A percentile compares a stretch with the other conserved stretches of the same genome.
Evolutionary conservation across 2,113 vertebrate species (phyloP).

Genomic region (Edolisoma coerulescens): DNA sequence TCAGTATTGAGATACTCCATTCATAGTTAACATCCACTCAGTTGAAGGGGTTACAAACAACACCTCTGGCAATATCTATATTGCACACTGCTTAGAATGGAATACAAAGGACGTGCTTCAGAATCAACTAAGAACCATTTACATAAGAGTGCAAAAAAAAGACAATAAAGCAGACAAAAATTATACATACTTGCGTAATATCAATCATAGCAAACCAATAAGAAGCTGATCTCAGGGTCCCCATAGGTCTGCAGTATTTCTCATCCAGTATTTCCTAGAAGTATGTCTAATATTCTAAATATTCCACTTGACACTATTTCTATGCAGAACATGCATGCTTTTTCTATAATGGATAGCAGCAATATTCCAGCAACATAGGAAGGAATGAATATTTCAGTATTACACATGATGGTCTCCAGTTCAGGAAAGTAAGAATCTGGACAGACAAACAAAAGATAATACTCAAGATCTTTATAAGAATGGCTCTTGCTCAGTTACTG

Average conservation of each 20-base stretch:
- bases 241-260: neutral
- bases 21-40: neutral
- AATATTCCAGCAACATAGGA: neutral
- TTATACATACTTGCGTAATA: neutral
- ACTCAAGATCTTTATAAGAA: neutral
- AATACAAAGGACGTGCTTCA: neutral
- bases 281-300: neutral
- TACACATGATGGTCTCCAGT: neutral
- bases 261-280: neutral
- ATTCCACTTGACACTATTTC: neutral
- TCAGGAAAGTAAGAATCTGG: neutral
- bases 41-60: neutral
- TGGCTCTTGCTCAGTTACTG: neutral
- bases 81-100: neutral
- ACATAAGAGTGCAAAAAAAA: neutral
- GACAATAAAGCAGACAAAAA: neutral
- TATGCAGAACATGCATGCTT: neutral
- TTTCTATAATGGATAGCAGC: neutral
- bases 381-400: neutral
- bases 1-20: neutral
- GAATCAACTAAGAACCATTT: neutral
- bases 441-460: neutral
- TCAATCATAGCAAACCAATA: neutral
- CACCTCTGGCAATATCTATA: neutral
- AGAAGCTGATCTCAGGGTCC: neutral